Percentiles rank a stretch among this genome's conserved stretches.
phyloP scores from a whole-genome alignment of 2,888 invertebrate genomes.

The Caenorhabditis sinica region DNA sequence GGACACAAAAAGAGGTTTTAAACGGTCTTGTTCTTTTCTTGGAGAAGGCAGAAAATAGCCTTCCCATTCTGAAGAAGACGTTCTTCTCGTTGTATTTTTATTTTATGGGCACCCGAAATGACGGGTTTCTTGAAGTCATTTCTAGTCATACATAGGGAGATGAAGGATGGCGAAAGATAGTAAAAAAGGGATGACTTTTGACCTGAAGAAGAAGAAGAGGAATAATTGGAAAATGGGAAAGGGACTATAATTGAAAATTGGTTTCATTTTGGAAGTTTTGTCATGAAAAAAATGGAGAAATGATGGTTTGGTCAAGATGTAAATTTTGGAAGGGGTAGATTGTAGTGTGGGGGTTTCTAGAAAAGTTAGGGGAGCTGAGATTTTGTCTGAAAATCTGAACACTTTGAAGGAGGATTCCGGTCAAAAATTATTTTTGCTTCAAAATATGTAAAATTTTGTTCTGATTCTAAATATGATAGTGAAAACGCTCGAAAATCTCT shows the following conservation, averaged over 20 bases:
- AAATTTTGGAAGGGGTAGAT: background rate
- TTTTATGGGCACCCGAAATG: constrained; percentile 27
- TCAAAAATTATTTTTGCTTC: no score
- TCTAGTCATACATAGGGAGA: background rate
- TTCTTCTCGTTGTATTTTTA: background rate
- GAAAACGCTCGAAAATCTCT: no score
- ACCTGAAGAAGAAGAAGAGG: background rate
- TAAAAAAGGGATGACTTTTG: background rate
- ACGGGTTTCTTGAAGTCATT: constrained; percentile 35
- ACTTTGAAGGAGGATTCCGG: no score
- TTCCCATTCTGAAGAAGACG: background rate
- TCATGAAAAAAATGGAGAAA: background rate
- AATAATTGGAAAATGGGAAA: background rate
- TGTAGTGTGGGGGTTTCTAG: background rate
- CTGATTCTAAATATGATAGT: no score
- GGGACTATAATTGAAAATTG: constrained; percentile 5
- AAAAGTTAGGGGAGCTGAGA: no score
- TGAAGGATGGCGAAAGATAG: background rate
- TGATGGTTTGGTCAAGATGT: background rate
- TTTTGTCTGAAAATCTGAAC: no score
- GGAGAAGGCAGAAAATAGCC: background rate
- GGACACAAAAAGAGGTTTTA: background rate
- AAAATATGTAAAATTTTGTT: no score
- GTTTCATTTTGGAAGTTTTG: background rate
- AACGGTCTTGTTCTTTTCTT: constrained; percentile 13